Conservation (phyloP, 1,140 invertebrate species). For the Aethina tumida region DNA sequence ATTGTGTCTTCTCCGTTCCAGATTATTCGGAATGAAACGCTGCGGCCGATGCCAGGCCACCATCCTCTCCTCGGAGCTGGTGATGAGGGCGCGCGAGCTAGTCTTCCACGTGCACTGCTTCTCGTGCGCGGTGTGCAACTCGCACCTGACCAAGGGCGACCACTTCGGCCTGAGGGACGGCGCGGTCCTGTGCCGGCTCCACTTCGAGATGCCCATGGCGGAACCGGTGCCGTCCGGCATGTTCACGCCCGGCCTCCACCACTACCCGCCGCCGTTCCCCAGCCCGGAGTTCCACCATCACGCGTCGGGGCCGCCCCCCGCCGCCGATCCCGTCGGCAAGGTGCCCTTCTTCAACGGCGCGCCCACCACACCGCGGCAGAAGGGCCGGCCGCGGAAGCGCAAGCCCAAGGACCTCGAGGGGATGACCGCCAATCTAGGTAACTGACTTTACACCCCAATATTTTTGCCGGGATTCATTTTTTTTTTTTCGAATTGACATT, state of each 20-base stretch:
- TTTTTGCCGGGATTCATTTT: constrained; percentile 3
- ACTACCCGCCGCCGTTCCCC: constrained; percentile 44
- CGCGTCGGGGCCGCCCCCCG: constrained; percentile 31
- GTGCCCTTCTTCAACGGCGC: constrained; percentile 67
- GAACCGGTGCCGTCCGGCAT: constrained; percentile 52
- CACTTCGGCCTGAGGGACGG: constrained; percentile 86
- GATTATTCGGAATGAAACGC: constrained; percentile 71
- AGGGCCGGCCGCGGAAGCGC: constrained; percentile 83
- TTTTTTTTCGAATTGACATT: not conserved
- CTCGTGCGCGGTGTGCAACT: constrained; percentile 83
- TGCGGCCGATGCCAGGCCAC: constrained; percentile 82
- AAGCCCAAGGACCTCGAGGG: constrained; percentile 80
- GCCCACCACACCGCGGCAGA: constrained; percentile 63
- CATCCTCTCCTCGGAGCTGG: constrained; percentile 87
- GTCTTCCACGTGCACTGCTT: constrained; percentile 95
- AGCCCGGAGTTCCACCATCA: constrained; percentile 45
- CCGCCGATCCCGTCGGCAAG: constrained; percentile 34
- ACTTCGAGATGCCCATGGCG: constrained; percentile 64
- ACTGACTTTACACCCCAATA: constrained; percentile 42
- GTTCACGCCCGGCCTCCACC: constrained; percentile 43
- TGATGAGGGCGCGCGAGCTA: constrained; percentile 86
- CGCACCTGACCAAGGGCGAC: constrained; percentile 77
- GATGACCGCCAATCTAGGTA: constrained; percentile 74
- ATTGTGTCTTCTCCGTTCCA: constrained; percentile 36
- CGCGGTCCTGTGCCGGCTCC: constrained; percentile 57